Percentiles rank a stretch among this genome's conserved stretches.
These are phyloP conservation scores for Drosophila tani DNA, from an alignment of 1,140 invertebrate species.

Conservation along the genomic window DNA sequence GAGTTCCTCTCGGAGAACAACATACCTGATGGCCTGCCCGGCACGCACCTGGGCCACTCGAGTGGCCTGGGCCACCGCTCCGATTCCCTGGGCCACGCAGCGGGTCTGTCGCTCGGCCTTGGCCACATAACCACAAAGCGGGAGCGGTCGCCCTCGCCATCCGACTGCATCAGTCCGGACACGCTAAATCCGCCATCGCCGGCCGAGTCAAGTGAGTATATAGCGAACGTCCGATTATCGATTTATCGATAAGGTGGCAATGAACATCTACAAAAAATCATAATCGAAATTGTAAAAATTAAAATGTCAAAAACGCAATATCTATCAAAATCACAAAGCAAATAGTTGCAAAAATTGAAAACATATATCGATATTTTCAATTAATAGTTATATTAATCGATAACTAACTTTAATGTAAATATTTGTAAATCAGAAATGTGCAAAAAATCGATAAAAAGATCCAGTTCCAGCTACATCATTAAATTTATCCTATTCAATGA, in stretches of 20 bases:
- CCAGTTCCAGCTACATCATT: not conserved
- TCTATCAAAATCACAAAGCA: not conserved
- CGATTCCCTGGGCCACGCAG: conserved; percentile 86
- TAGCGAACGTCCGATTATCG: not conserved
- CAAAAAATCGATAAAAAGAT: not conserved
- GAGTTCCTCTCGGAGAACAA: conserved; percentile 98
- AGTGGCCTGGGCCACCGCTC: conserved; percentile 84
- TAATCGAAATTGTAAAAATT: not conserved
- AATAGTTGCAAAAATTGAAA: not conserved
- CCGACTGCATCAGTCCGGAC: conserved; percentile 93
- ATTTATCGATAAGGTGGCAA: conserved; percentile 8
- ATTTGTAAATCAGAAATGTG: not conserved
- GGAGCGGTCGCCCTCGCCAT: conserved; percentile 92
- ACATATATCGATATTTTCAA: not conserved
- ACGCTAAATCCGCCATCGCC: conserved; percentile 94
- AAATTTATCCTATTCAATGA: not conserved
- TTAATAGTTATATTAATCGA: not conserved
- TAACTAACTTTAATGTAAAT: not conserved
- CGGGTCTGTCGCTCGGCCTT: conserved; percentile 86
- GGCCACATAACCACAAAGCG: conserved; percentile 89
- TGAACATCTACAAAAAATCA: conserved; percentile 26
- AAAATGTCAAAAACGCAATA: conserved; percentile 2
- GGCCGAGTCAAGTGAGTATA: conserved; percentile 93
- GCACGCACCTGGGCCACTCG: conserved; percentile 87
- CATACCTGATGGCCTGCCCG: conserved; percentile 91